Evolutionary conservation across 37 sponge, comb jelly and placozoan species (phyloP).

Genomic region (Oscarella lobularis): DNA sequence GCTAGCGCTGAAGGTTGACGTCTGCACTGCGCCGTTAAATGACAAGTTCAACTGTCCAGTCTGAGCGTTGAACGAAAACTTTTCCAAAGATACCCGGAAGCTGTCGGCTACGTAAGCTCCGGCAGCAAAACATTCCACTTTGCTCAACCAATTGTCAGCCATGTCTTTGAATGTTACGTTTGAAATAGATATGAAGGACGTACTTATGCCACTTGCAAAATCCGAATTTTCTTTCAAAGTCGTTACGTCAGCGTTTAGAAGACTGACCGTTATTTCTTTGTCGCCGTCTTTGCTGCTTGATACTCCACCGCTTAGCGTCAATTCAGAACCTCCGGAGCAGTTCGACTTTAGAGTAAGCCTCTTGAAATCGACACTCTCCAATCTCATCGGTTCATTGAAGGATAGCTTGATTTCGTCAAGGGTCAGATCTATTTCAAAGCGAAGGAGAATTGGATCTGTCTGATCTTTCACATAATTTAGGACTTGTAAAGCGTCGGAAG

Average conservation of each 20-base stretch:
- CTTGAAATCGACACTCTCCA: conserved; percentile 25
- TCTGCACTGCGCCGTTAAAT: not conserved
- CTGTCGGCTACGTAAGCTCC: not conserved
- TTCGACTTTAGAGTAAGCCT: conserved; percentile 36
- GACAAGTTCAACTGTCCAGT: not conserved
- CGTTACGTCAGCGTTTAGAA: conserved; percentile 42
- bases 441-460: conserved; percentile 28
- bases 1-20: not conserved
- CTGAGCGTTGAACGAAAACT: not conserved
- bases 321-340: not conserved
- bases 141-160: conserved; percentile 48
- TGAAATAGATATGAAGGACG: conserved; percentile 41
- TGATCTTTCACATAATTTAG: conserved; percentile 37
- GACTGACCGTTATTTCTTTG: conserved; percentile 21
- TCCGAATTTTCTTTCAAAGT: conserved; percentile 36
- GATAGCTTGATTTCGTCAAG: conserved; percentile 42
- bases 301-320: conserved; percentile 4
- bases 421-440: conserved; percentile 44
- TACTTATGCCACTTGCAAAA: conserved; percentile 22
- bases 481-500: conserved; percentile 21
- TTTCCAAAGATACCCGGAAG: not conserved
- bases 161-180: conserved; percentile 58
- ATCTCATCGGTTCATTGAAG: conserved; percentile 61
- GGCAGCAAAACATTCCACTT: conserved; percentile 31
- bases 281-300: not conserved